Conservation (phyloP, 2,888 invertebrate genomes). For the Lithophane leautieri region DNA sequence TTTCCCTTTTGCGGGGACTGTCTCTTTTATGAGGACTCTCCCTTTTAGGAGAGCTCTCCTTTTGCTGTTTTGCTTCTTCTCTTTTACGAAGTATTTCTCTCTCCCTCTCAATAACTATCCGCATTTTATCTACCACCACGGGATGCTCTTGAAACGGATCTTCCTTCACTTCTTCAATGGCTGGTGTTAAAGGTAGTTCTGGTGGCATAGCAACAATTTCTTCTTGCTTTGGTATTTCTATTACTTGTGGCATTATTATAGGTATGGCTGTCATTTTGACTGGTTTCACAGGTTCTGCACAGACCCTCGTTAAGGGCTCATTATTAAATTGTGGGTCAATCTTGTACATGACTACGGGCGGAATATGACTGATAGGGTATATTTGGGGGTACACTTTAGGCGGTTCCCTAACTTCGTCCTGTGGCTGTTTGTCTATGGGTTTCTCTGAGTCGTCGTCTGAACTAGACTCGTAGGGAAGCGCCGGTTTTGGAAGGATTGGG, state of each 20-base stretch:
- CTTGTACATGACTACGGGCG: conserved; percentile 82
- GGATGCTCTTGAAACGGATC: conserved; percentile 43
- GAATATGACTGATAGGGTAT: conserved; percentile 68
- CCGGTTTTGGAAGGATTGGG: conserved; percentile 92
- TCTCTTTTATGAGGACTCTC: conserved; percentile 66
- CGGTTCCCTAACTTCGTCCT: conserved; percentile 63
- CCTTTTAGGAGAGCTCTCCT: conserved; percentile 65
- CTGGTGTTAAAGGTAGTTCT: conserved; percentile 52
- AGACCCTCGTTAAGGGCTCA: conserved; percentile 72
- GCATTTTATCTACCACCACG: conserved; percentile 43
- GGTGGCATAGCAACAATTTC: conserved; percentile 23
- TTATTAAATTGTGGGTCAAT: conserved; percentile 76
- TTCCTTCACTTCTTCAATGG: conserved; percentile 50
- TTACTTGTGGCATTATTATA: conserved; percentile 63
- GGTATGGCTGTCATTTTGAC: conserved; percentile 41
- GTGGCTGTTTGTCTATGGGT: conserved; percentile 65
- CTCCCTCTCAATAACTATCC: conserved; percentile 46
- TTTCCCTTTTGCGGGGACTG: conserved; percentile 69
- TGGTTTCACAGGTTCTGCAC: conserved; percentile 66
- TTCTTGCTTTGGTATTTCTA: conserved; percentile 63
- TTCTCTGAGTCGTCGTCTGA: conserved; percentile 91
- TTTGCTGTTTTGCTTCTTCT: conserved; percentile 62
- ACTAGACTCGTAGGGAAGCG: conserved; percentile 94
- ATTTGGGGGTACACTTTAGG: conserved; percentile 66
- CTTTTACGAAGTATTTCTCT: conserved; percentile 58